Conservation (phyloP, 1,140 invertebrate genomes). For the Maniola jurtina region DNA sequence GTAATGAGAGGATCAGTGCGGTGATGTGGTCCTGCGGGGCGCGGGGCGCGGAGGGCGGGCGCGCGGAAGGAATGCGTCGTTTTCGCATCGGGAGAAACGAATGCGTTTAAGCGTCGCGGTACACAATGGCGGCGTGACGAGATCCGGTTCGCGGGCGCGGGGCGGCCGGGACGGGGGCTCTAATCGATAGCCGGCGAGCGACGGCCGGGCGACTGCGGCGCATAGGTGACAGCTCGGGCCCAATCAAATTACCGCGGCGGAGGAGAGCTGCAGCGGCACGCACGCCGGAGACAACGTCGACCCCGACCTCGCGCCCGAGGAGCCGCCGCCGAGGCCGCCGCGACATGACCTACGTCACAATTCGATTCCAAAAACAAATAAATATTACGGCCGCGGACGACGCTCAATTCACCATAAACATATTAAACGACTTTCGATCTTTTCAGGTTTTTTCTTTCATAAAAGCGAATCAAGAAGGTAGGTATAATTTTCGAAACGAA, state of each 20-base stretch:
- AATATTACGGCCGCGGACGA: neutral
- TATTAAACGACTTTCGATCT: conserved; percentile 5
- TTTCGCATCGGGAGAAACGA: conserved; percentile 79
- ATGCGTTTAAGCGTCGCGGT: conserved; percentile 78
- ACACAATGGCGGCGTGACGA: conserved; percentile 78
- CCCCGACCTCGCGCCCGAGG: conserved; percentile 40
- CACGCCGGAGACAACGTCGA: conserved; percentile 34
- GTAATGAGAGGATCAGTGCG: conserved; percentile 63
- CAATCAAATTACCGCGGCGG: conserved; percentile 74
- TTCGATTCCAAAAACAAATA: conserved; percentile 6
- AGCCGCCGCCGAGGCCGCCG: conserved; percentile 10
- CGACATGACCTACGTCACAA: conserved; percentile 16
- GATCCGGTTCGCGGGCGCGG: conserved; percentile 76
- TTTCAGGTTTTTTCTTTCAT: neutral
- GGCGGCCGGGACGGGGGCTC: conserved; percentile 62
- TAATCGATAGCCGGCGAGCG: conserved; percentile 79
- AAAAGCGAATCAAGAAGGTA: neutral
- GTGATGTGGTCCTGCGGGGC: conserved; percentile 51
- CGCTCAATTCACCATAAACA: neutral
- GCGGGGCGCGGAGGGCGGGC: conserved; percentile 59
- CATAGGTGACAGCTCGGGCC: conserved; percentile 77
- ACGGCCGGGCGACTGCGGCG: conserved; percentile 77
- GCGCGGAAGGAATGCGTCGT: conserved; percentile 78
- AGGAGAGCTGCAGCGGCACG: conserved; percentile 65
- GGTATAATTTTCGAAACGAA: neutral